Evolutionary conservation across 2,888 invertebrate species (phyloP).

Genomic region (Drosophila mettleri): DNA sequence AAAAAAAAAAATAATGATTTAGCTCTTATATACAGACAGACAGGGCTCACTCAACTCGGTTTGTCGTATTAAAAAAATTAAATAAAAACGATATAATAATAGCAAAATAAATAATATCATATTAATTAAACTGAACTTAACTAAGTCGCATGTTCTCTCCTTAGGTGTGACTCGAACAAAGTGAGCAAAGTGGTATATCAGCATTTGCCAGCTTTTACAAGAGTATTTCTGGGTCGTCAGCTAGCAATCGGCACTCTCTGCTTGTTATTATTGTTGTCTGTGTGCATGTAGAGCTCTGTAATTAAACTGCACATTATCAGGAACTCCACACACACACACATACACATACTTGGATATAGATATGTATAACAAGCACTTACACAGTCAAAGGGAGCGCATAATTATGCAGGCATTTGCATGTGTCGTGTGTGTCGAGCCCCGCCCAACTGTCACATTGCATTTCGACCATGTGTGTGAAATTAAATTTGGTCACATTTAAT

Average conservation of each 20-base stretch:
- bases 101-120: no score
- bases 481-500: constrained; percentile 80
- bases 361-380: constrained; percentile 20
- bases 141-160: no score
- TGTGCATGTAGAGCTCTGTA: constrained; percentile 59
- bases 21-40: no score
- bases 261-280: constrained; percentile 65
- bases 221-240: constrained; percentile 40
- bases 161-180: no score
- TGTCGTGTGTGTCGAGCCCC: constrained; percentile 20
- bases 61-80: no score
- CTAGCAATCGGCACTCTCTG: not conserved
- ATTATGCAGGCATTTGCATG: constrained; percentile 66
- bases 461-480: constrained; percentile 61
- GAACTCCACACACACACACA: constrained; percentile 17
- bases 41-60: no score
- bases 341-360: constrained; percentile 14
- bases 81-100: no score
- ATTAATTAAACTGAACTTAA: no score
- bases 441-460: constrained; percentile 69
- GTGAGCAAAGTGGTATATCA: no score
- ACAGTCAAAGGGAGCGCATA: constrained; percentile 47
- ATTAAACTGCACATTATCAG: constrained; percentile 79
- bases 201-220: not conserved
- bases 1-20: no score